Conservation (phyloP, 2,888 invertebrate genomes). For the Deilephila porcellus region DNA sequence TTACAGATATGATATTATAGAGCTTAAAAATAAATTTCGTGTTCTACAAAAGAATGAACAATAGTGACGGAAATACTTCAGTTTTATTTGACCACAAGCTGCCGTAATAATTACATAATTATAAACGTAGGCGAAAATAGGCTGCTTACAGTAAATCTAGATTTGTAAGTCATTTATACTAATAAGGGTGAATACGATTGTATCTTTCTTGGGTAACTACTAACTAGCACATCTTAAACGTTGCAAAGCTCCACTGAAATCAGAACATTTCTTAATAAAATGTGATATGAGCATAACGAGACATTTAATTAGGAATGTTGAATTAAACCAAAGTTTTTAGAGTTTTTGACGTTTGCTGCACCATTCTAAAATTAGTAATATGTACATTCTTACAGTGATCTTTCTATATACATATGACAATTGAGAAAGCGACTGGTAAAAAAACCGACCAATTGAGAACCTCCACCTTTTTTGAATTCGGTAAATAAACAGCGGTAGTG, state of each 20-base stretch:
- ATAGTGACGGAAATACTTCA: background rate
- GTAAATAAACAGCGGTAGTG: too few species aligned
- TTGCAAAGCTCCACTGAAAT: background rate
- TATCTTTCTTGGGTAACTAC: background rate
- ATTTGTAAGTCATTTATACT: slow-evolving; percentile 9
- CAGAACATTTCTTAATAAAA: slow-evolving; percentile 1
- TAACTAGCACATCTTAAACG: background rate
- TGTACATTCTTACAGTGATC: too few species aligned
- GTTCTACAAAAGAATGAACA: background rate
- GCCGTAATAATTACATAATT: background rate
- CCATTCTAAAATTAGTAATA: too few species aligned
- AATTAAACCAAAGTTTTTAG: too few species aligned
- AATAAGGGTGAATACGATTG: background rate
- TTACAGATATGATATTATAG: too few species aligned
- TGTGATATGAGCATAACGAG: slow-evolving; percentile 4
- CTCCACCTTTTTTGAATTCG: too few species aligned
- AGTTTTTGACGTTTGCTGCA: too few species aligned
- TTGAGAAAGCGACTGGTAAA: too few species aligned
- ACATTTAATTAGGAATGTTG: background rate
- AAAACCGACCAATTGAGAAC: too few species aligned
- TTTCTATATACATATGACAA: too few species aligned
- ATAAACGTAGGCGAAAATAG: slow-evolving; percentile 1
- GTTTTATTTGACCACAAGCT: background rate
- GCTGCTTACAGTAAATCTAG: background rate
- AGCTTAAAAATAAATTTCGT: too few species aligned